Evolutionary conservation across 2,113 vertebrate genomes (phyloP), one percentile per base, ranked within the genome.

Genomic region (Mesembrinibis cayennensis): DNA sequence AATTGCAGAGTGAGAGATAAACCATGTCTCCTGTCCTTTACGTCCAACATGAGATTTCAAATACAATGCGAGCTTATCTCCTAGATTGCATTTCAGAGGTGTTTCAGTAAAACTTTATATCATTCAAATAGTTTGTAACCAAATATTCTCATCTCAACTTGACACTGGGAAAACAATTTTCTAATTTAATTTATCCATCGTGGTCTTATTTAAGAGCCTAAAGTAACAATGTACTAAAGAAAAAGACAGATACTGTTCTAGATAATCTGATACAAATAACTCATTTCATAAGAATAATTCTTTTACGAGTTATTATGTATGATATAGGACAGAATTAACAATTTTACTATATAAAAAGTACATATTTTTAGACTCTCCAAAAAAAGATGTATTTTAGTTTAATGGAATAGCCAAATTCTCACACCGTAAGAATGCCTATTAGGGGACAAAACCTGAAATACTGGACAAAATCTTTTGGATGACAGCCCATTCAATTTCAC

Each of bases 11-110:
- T 11, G 9, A 79, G 56, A 59, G 44, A 38, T 9, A 69, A 83
- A 79, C 38, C n/a, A n/a, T 4, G 4, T 40, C 44, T 65, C 52
- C 25, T 21, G 32, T 45, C 23, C 27, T 59, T 59, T n/a, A 55
- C 27, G n/a, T 84, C 50, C 27, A 81, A 44, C 16, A 13, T 22
- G 53, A 86, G 36, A 82, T 36, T 67, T 78, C 59, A 78, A 58
- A 66, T 30, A 58, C 10, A n/a, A 69, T 0, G 0, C 0, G 0
- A 82, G 34, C 3, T 0, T 52, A 45, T 26, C 25, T 78, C 47
- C 47, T 62, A 65, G 36, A 26, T 20, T 25, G 20, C 38, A 77
- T 74, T 80, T 65, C n/a, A 47, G 44, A 47, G 49, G 56, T 38
- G 16, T 83, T 83, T 74, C 87, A 49, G 20, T 74, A 87, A 83